Conservation (phyloP, 1,140 invertebrate genomes). For the Drosophila setifemur region DNA sequence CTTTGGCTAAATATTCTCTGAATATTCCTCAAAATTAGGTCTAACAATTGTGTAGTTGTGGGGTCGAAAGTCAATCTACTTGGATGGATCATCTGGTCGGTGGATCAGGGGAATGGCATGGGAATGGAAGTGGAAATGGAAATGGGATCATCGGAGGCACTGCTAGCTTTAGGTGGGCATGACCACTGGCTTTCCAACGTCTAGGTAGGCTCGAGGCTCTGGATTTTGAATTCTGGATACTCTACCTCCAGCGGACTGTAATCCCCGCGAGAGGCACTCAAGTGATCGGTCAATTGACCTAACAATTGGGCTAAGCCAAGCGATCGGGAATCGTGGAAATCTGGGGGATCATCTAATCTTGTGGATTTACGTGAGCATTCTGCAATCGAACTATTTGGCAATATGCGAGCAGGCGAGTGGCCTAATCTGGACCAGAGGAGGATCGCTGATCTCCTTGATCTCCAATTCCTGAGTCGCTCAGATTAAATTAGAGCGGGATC, state of each 20-base stretch:
- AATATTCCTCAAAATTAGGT: too few relatives aligned
- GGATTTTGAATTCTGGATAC: too few relatives aligned
- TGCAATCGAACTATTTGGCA: conserved; percentile 71
- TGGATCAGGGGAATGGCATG: neutral
- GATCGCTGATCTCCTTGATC: conserved; percentile 61
- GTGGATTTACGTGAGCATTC: conserved; percentile 71
- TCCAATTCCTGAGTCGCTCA: too few relatives aligned
- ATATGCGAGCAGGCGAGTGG: conserved; percentile 70
- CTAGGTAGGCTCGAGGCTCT: conserved; percentile 29
- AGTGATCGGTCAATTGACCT: conserved; percentile 72
- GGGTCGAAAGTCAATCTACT: too few relatives aligned
- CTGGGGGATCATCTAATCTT: conserved; percentile 57
- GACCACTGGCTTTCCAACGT: conserved; percentile 40
- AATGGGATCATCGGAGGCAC: conserved; percentile 30
- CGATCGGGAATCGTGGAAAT: conserved; percentile 7
- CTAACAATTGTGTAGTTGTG: too few relatives aligned
- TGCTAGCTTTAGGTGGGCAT: conserved; percentile 49
- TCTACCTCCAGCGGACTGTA: neutral
- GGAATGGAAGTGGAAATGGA: neutral
- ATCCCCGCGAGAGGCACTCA: conserved; percentile 25
- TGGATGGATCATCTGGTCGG: neutral
- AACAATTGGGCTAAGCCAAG: conserved; percentile 61
- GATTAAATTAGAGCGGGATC: conserved; percentile 82
- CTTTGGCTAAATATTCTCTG: too few relatives aligned
- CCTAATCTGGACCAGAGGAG: too few relatives aligned